A percentile compares a stretch with the other conserved stretches of the same genome.
Conservation (phyloP, 2,797 vertebrate species). For the Zenarchopterus dispar region DNA sequence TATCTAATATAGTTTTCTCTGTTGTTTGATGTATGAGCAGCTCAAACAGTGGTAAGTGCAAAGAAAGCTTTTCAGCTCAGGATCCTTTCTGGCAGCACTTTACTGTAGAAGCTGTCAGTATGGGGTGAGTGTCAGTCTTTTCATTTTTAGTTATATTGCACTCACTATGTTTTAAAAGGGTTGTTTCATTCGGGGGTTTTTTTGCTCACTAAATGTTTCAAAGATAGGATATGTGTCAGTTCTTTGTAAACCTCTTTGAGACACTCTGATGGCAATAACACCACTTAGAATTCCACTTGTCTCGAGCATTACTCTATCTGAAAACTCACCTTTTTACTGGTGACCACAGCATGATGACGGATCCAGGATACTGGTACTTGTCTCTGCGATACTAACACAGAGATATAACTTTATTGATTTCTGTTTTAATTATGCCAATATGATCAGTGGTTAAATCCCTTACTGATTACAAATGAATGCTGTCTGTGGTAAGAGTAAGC, state of each 20-base stretch:
- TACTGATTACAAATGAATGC: too few species aligned
- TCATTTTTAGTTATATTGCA: neutral
- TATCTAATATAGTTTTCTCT: slow-evolving; percentile 4
- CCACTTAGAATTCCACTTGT: neutral
- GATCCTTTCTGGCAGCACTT: slow-evolving; percentile 17
- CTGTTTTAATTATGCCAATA: too few species aligned
- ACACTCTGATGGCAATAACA: neutral
- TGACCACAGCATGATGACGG: neutral
- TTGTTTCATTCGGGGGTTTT: neutral
- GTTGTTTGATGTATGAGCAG: neutral
- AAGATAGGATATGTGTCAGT: neutral
- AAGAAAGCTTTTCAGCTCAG: slow-evolving; percentile 20
- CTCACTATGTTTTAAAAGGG: neutral
- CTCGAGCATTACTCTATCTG: neutral
- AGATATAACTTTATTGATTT: neutral
- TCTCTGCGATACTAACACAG: neutral
- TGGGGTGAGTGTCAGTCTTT: neutral
- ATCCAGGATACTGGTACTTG: neutral
- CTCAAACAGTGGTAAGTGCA: slow-evolving; percentile 13
- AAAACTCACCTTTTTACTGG: neutral
- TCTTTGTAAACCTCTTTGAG: neutral
- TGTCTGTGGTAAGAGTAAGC: neutral
- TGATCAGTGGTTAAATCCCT: too few species aligned
- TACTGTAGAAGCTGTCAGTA: slow-evolving; percentile 8
- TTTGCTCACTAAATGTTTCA: neutral